These are phyloP conservation scores for Euschistus heros DNA, from an alignment of 1,140 invertebrate species.

Conservation along the genomic window DNA sequence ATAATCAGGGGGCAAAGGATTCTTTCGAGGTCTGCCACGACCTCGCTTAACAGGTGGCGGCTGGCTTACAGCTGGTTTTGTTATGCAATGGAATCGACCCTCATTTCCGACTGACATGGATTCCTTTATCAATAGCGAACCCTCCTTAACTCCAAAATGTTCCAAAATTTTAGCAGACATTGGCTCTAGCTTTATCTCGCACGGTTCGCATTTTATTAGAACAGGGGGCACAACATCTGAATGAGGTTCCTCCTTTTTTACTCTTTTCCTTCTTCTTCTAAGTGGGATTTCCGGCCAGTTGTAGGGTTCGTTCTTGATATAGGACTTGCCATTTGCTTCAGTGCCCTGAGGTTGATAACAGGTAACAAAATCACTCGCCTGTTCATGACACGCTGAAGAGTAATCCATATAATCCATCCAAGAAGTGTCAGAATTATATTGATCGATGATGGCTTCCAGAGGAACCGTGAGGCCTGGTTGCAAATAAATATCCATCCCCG, in stretches of 20 bases:
- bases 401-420: background rate
- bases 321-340: slow-evolving; percentile 5
- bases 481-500: background rate
- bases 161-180: background rate
- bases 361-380: slow-evolving; percentile 17
- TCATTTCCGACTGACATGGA: too few relatives aligned
- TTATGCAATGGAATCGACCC: background rate
- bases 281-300: slow-evolving; percentile 19
- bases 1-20: background rate
- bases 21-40: background rate
- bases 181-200: slow-evolving; percentile 1
- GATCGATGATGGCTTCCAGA: background rate
- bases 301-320: slow-evolving; percentile 17
- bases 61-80: background rate
- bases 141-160: background rate
- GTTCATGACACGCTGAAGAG: background rate
- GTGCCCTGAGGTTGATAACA: slow-evolving; percentile 19
- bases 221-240: too few relatives aligned
- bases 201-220: slow-evolving; percentile 7
- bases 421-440: too few relatives aligned
- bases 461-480: background rate
- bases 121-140: too few relatives aligned
- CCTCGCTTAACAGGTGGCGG: background rate
- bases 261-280: background rate
- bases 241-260: background rate